phyloP scores from a whole-genome alignment of 1,140 invertebrate species.

The Sesamia nonagrioides region DNA sequence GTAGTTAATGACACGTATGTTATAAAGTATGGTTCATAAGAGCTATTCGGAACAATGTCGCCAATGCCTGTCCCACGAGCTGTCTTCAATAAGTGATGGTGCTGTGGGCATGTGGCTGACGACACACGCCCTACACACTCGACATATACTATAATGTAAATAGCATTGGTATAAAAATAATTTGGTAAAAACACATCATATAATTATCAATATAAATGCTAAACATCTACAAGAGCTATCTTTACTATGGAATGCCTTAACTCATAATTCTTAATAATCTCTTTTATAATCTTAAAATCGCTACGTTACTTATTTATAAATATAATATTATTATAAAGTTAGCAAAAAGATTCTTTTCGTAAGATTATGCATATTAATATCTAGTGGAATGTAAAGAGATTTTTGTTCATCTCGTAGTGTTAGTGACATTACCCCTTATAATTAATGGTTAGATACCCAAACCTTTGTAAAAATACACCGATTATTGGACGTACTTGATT shows the following conservation, averaged over 20 bases:
- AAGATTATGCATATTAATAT: constrained; percentile 77
- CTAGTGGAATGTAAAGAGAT: constrained; percentile 80
- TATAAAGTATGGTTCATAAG: not conserved
- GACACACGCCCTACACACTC: constrained; percentile 41
- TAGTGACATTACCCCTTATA: constrained; percentile 81
- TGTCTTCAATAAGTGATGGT: constrained; percentile 15
- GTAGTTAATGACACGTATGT: too few species aligned
- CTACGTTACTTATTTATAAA: constrained; percentile 45
- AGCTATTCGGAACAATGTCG: not conserved
- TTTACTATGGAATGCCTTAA: constrained; percentile 53
- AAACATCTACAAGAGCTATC: constrained; percentile 58
- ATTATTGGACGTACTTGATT: constrained; percentile 58
- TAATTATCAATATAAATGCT: constrained; percentile 56
- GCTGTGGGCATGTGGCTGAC: not conserved
- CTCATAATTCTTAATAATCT: constrained; percentile 54
- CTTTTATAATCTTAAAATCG: constrained; percentile 45
- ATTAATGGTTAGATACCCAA: constrained; percentile 84
- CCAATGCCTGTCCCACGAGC: constrained; percentile 7
- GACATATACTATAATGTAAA: constrained; percentile 70
- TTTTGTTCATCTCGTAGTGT: constrained; percentile 67
- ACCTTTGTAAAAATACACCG: constrained; percentile 73
- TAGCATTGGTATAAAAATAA: constrained; percentile 85
- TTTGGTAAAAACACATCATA: constrained; percentile 74
- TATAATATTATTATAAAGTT: constrained; percentile 45
- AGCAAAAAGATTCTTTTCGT: constrained; percentile 36